Percentiles rank a stretch among this genome's conserved stretches.
Evolutionary conservation across 92 coral and sea anemone genomes (phyloP).

Genomic region (Isaurus tuberculatus): DNA sequence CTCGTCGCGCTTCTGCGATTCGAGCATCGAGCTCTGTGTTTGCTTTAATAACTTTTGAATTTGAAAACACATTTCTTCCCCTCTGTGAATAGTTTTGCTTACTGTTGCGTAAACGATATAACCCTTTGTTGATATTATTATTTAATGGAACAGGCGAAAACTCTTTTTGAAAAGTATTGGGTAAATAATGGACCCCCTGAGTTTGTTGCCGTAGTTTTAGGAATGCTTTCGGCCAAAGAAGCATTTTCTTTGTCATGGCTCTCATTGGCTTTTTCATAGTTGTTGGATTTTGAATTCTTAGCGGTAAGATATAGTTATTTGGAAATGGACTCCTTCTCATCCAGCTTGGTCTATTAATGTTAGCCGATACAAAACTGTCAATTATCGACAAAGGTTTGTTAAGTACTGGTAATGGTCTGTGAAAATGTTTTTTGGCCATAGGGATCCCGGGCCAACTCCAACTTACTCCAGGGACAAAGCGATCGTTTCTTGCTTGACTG

Average conservation of each 20-base stretch:
- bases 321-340: background rate
- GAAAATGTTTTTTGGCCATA: background rate
- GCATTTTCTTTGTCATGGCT: background rate
- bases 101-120: background rate
- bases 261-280: background rate
- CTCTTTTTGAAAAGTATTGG: background rate
- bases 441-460: slow-evolving; percentile 4
- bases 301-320: background rate
- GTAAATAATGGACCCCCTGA: background rate
- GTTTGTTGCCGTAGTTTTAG: background rate
- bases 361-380: background rate
- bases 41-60: background rate
- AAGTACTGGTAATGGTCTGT: background rate
- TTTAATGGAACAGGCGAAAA: background rate
- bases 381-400: background rate
- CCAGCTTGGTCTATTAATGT: background rate
- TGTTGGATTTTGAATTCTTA: background rate
- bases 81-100: background rate
- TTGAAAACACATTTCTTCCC: background rate
- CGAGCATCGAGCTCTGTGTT: background rate
- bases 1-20: slow-evolving; percentile 7
- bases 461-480: background rate
- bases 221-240: background rate
- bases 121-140: background rate
- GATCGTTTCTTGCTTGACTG: background rate